A percentile compares a stretch with the other conserved stretches of the same genome.
These are phyloP conservation scores for Albula glossodonta DNA, from an alignment of 2,113 vertebrate species.

Conservation along the genomic window DNA sequence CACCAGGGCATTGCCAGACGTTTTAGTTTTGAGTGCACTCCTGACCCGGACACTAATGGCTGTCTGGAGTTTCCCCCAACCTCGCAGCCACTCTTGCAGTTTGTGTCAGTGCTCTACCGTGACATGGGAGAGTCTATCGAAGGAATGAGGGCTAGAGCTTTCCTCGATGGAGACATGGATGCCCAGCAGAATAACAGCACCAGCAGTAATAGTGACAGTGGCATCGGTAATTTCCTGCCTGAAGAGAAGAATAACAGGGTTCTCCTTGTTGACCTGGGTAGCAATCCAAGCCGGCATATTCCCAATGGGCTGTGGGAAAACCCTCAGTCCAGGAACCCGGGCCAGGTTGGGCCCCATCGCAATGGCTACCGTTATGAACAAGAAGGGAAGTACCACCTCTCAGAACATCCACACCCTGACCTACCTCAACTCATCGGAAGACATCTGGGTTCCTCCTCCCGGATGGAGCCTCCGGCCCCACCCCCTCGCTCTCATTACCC, in stretches of 20 bases:
- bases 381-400: slow-evolving; percentile 65
- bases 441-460: slow-evolving; percentile 63
- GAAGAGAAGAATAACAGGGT: slow-evolving; percentile 90
- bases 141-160: slow-evolving; percentile 88
- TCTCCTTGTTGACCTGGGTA: slow-evolving; percentile 88
- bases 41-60: slow-evolving; percentile 89
- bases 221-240: slow-evolving; percentile 90
- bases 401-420: slow-evolving; percentile 74
- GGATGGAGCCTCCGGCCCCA: slow-evolving; percentile 70
- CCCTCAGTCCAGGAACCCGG: slow-evolving; percentile 66
- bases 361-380: slow-evolving; percentile 81
- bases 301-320: slow-evolving; percentile 76
- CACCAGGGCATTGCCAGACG: slow-evolving; percentile 85
- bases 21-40: slow-evolving; percentile 91
- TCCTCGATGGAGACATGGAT: slow-evolving; percentile 86
- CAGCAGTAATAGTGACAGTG: slow-evolving; percentile 96
- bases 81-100: slow-evolving; percentile 91
- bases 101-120: slow-evolving; percentile 91
- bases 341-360: slow-evolving; percentile 72
- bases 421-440: slow-evolving; percentile 70
- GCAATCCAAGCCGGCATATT: slow-evolving; percentile 73
- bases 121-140: slow-evolving; percentile 97
- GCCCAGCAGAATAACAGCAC: slow-evolving; percentile 91
- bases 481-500: slow-evolving; percentile 69
- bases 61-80: slow-evolving; percentile 93